Base-by-base conservation (phyloP, 2,797 vertebrate genomes). In the Halcyon chelicuti region DNA sequence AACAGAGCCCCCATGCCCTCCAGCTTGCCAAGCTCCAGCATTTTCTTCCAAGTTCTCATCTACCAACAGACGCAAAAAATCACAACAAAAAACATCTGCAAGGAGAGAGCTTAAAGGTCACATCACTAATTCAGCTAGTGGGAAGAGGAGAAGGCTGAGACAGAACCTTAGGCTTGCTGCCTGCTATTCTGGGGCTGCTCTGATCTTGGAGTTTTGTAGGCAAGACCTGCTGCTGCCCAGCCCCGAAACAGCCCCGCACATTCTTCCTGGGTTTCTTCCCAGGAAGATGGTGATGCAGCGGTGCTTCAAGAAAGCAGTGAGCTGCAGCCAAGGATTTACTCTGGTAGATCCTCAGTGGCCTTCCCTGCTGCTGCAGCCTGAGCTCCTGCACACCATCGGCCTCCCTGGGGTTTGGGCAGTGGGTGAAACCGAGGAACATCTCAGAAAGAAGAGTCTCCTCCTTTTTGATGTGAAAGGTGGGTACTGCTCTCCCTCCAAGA, bases 31-130 rank as follows among this genome's bases (percentile, higher is more conserved):
- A 74, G 83, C 46, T 74, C 58, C 79, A 55, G 37, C 9, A 5
- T 76, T 88, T 90, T 65, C 92, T 96, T 96, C 92, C 94, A 95
- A 94, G 82, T 76, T 63, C 85, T 88, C 78, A 74, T 79, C 71
- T 77, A 85, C 46, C 0, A 5, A 91, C 35, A 63, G 47, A 86
- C 1, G 2, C 33, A 67, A 84, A 83, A 92, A 88, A 51, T 94
- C 81, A 95, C 93, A 96, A 88, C 86, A 97, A 91, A 94, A 91
- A 80, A 61, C 68, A 72, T 83, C 79, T 88, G 74, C 90, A 52
- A 82, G 68, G 65, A 68, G 90, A 76, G 22, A 75, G 42, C 77
- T 71, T 90, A 80, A 94, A 96, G 84, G 93, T 95, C 90, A 90
- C 62, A 65, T 47, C 73, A 78, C 46, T 29, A 16, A 54, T 90